phyloP scores from a whole-genome alignment of 2,113 vertebrate species.

The Aramus guarauna region DNA sequence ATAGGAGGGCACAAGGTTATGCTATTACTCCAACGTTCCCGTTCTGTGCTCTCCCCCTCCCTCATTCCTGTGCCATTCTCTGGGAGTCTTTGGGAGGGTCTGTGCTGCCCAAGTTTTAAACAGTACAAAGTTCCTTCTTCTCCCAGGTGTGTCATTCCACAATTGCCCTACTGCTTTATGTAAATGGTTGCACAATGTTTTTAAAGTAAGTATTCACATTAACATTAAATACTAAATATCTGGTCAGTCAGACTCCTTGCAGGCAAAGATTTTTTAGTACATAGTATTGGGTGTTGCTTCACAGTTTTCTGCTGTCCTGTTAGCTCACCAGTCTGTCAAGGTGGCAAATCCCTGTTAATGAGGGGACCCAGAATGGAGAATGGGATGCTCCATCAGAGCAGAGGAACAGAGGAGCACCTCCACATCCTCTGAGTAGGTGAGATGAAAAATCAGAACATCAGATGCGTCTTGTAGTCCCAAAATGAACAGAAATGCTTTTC shows the following conservation, averaged over 20 bases:
- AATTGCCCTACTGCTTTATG: background rate
- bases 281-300: background rate
- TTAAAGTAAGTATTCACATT: background rate
- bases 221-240: background rate
- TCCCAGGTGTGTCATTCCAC: background rate
- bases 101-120: background rate
- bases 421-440: background rate
- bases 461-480: background rate
- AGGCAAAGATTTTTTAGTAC: background rate
- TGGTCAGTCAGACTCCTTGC: background rate
- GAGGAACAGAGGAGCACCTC: background rate
- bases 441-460: background rate
- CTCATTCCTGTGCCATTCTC: background rate
- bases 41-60: background rate
- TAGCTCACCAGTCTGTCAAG: background rate
- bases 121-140: background rate
- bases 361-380: background rate
- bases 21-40: background rate
- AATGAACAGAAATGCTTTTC: background rate
- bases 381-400: background rate
- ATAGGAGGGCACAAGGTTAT: background rate
- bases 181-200: background rate
- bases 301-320: background rate
- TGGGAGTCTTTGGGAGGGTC: background rate
- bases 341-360: background rate